These are phyloP conservation scores for Carassius auratus DNA, from an alignment of 2,113 vertebrate species.

Conservation along the genomic window DNA sequence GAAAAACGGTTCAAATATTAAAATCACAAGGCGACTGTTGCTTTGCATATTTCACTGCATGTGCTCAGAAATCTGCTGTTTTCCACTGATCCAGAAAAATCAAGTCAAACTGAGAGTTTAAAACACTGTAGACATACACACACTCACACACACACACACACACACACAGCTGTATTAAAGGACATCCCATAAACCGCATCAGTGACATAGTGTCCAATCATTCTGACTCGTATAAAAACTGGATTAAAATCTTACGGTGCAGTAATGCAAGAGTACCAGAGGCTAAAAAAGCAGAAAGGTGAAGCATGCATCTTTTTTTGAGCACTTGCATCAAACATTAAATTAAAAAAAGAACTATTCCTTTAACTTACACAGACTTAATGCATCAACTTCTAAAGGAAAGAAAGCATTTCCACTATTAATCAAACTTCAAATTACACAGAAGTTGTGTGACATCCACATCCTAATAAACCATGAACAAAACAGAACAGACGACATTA, in stretches of 20 bases:
- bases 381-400: not conserved
- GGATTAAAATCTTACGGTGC: too few species aligned
- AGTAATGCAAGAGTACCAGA: not conserved
- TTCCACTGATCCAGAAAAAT: constrained; percentile 38
- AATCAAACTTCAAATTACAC: too few species aligned
- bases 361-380: not conserved
- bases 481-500: not conserved
- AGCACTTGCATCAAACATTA: not conserved
- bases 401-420: not conserved
- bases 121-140: not conserved
- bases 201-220: not conserved
- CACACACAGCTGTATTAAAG: not conserved
- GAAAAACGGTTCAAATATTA: constrained; percentile 32
- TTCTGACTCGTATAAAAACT: not conserved
- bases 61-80: constrained; percentile 23
- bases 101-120: constrained; percentile 20
- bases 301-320: not conserved
- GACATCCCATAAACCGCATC: not conserved
- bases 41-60: constrained; percentile 39
- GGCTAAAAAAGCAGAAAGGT: not conserved
- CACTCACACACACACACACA: not conserved
- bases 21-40: constrained; percentile 23
- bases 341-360: not conserved
- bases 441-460: not conserved
- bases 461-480: not conserved